A percentile compares a stretch with the other conserved stretches of the same genome.
Conservation (phyloP, 2,113 vertebrate species). For the Mugil cephalus region DNA sequence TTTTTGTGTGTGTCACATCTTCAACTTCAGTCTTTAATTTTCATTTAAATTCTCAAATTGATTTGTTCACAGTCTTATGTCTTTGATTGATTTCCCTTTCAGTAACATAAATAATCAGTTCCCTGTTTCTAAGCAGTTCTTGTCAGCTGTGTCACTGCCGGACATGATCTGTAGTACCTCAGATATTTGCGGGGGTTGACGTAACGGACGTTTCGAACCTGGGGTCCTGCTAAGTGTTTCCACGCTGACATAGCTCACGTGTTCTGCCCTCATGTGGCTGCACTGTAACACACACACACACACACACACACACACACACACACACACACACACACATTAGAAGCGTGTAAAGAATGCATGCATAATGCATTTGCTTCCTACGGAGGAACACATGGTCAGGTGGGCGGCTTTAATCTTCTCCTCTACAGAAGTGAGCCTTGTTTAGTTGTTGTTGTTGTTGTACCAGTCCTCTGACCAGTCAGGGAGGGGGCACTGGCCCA, state of each 20-base stretch:
- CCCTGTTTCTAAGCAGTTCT: no score
- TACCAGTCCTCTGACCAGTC: conserved; percentile 11
- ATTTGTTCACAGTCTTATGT: no score
- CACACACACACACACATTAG: conserved; percentile 33
- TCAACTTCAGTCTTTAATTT: no score
- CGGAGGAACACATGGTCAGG: conserved; percentile 38
- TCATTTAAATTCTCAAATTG: no score
- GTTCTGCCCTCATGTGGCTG: conserved; percentile 30
- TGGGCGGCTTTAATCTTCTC: conserved; percentile 37
- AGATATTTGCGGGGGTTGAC: no score
- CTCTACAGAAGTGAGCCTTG: conserved; percentile 31
- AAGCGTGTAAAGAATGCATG: conserved; percentile 48
- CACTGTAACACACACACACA: conserved; percentile 23
- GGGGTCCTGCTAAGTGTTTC: conserved; percentile 2
- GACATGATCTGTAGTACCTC: no score
- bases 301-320: conserved; percentile 41
- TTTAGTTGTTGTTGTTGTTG: conserved; percentile 38
- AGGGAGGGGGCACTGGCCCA: conserved; percentile 29
- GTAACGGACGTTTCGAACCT: no score
- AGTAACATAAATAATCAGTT: no score
- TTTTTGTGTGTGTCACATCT: no score
- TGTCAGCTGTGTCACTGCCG: no score
- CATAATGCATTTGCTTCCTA: conserved; percentile 21
- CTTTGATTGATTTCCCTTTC: no score
- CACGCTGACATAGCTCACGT: conserved; percentile 29